phyloP scores from a whole-genome alignment of 2,797 vertebrate species.

The Hafferia zeledoni region DNA sequence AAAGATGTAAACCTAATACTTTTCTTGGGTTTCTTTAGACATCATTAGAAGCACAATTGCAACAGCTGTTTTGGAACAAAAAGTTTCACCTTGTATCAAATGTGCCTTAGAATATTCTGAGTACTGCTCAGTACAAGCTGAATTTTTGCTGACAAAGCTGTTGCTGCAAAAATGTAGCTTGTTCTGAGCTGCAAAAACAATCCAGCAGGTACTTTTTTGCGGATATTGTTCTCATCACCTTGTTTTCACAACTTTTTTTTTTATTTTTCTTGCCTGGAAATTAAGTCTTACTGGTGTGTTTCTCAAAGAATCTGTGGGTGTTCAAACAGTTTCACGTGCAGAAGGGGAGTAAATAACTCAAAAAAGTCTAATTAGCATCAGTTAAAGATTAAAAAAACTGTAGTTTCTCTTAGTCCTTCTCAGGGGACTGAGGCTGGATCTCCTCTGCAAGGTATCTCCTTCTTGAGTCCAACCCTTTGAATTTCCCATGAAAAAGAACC shows the following conservation, averaged over 20 bases:
- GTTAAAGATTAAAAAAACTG: not conserved
- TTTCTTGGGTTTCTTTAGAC: not conserved
- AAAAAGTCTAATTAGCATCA: not conserved
- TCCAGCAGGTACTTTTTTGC: not conserved
- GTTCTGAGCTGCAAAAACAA: not conserved
- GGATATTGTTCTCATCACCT: not conserved
- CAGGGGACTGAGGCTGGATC: not conserved
- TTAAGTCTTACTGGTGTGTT: not conserved
- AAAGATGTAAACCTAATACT: not conserved
- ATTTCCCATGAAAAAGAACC: not conserved
- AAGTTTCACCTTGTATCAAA: not conserved
- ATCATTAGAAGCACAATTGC: not conserved
- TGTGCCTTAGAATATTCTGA: not conserved
- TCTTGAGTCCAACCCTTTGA: not conserved
- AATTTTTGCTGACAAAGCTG: not conserved
- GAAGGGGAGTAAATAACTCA: not conserved
- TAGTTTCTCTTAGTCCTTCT: not conserved
- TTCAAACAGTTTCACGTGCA: rapidly evolving
- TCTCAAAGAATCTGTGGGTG: not conserved
- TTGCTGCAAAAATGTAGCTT: not conserved
- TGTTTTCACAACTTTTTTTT: not conserved
- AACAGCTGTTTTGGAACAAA: not conserved
- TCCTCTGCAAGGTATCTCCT: not conserved
- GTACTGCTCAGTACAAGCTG: not conserved
- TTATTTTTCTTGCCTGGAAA: not conserved